phyloP scores from a whole-genome alignment of 2,888 invertebrate genomes.

The Lepidonotus clava region DNA sequence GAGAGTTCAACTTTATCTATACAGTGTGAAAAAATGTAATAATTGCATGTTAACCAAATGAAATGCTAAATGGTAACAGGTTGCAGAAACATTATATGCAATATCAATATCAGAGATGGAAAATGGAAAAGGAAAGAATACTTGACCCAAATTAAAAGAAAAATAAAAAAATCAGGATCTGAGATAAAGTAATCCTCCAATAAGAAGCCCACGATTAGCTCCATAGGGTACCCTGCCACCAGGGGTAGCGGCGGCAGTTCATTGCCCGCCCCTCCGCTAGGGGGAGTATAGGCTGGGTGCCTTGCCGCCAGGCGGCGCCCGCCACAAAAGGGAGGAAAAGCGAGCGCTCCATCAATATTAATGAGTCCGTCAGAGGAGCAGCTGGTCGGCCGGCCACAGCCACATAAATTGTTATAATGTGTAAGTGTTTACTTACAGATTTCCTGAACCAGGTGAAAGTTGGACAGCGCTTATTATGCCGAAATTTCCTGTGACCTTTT shows the following conservation, averaged over 20 bases:
- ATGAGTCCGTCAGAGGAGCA: slow-evolving; percentile 38
- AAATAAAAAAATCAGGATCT: not conserved
- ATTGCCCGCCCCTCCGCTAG: not conserved
- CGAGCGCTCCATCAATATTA: slow-evolving; percentile 52
- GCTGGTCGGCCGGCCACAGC: not conserved
- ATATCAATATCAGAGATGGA: not conserved
- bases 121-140: no score
- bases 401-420: slow-evolving; percentile 56
- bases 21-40: no score
- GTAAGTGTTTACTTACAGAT: slow-evolving; percentile 38
- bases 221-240: not conserved
- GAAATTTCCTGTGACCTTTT: slow-evolving; percentile 53
- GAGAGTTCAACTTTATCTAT: no score
- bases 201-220: not conserved
- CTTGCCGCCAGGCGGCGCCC: slow-evolving; percentile 37
- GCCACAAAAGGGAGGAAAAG: slow-evolving; percentile 22
- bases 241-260: not conserved
- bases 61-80: no score
- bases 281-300: not conserved
- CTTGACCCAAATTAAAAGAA: not conserved
- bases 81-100: no score
- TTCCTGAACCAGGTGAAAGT: not conserved
- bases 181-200: not conserved
- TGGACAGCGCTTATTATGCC: slow-evolving; percentile 46
- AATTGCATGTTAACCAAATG: no score